phyloP scores from a whole-genome alignment of 2,797 vertebrate genomes.

The Valencia hispanica region DNA sequence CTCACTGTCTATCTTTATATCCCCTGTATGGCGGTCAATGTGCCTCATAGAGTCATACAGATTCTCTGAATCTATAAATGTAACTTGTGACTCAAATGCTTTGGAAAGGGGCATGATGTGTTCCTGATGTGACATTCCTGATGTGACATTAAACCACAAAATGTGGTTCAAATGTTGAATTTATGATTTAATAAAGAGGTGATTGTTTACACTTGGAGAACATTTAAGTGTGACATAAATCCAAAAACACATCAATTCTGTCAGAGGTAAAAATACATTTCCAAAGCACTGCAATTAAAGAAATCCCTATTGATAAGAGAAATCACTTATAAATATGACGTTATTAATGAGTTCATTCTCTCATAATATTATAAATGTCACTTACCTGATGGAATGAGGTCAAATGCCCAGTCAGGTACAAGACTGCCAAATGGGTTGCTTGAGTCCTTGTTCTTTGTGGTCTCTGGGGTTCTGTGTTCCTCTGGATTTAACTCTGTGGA shows the following conservation, averaged over 20 bases:
- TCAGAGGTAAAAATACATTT: background rate
- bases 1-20: background rate
- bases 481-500: constrained; percentile 56
- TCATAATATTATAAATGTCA: constrained; percentile 19
- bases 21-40: background rate
- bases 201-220: background rate
- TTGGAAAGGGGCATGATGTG: background rate
- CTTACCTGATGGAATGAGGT: constrained; percentile 76
- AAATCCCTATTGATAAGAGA: constrained; percentile 46
- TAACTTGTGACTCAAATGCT: background rate
- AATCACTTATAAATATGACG: constrained; percentile 44
- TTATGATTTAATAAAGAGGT: background rate
- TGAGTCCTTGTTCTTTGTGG: constrained; percentile 41
- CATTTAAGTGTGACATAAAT: background rate
- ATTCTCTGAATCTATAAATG: background rate
- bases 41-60: background rate
- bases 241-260: background rate
- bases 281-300: constrained; percentile 34
- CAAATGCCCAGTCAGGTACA: constrained; percentile 65
- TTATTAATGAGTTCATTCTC: constrained; percentile 33
- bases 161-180: background rate
- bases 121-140: too few species aligned
- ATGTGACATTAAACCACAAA: background rate
- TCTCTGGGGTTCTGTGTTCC: constrained; percentile 42
- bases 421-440: constrained; percentile 61